Base-by-base conservation (phyloP, 2,888 invertebrate genomes). In the Thymelicus lineola region DNA sequence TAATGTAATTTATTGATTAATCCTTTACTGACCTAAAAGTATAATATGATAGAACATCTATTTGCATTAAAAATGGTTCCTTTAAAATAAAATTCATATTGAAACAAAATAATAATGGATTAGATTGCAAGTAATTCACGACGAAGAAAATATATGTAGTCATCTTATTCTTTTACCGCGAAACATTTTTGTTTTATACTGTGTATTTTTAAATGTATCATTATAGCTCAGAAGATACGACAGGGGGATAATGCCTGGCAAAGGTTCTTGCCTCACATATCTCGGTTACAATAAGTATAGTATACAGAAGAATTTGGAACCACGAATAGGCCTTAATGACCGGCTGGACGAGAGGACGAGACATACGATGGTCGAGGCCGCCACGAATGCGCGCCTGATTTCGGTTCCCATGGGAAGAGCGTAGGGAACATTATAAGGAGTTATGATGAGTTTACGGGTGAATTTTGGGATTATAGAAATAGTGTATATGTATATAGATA, bases 251-350 rank as follows among this genome's bases (percentile, higher is more conserved):
- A 53, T 20, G 53, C 10, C 12, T 10, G 20, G 53, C 53, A 53
- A 53, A 53, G 20, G 12, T 6, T 12, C 20, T 20, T 10, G 17
- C 59, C 59, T 38, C 48, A 66, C 35, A 45, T 50, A 61, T 58
- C 48, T 20, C 63, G 58, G 58, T 38, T 63, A 69, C 69, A 63
- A 63, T 70, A 70, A 65, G 58, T 50, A 50, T 17, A 50, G 48
- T 59, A 57, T 57, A 57, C 28, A 69, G 38, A 69, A 61, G 67
- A 67, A 64, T 58, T 63, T 59, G 63, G 69, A 70, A 72, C 83
- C 84, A 76, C 87, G 86, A 91, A 90, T 90, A 84, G 85, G 74
- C 82, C 84, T 78, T 91, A 92, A 91, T 90, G 91, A 90, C 84
- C 81, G 79, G 77, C 79, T 80, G 84, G 83, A 79, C 82, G 85